Percentiles rank a stretch among this genome's conserved stretches.
These are phyloP conservation scores for Lytechinus variegatus DNA, from an alignment of 35 echinoderm and acorn worm species.

Conservation along the genomic window DNA sequence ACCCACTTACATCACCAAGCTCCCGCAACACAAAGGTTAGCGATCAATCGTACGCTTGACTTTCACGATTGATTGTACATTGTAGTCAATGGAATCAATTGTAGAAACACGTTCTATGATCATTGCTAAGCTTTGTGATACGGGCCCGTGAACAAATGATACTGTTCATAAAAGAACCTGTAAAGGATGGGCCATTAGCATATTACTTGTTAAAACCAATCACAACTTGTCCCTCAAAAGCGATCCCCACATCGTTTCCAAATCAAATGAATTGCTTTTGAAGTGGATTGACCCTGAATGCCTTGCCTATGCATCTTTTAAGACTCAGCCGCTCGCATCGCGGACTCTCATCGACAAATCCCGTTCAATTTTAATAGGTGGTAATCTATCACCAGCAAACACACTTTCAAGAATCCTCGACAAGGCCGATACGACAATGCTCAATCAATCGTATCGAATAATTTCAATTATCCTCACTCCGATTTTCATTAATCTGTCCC, in stretches of 20 bases:
- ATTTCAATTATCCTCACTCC: constrained; percentile 30
- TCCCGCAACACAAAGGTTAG: no score
- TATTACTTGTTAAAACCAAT: constrained; percentile 55
- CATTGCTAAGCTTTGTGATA: no score
- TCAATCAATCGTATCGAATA: constrained; percentile 20
- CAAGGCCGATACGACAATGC: background rate
- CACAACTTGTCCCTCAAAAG: background rate
- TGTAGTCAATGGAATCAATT: no score
- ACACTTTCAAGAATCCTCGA: background rate
- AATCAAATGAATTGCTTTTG: constrained; percentile 34
- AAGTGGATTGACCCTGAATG: background rate
- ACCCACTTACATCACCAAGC: background rate
- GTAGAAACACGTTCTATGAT: no score
- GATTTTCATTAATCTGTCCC: constrained; percentile 16
- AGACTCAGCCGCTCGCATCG: background rate
- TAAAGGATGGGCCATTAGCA: background rate
- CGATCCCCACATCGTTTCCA: background rate
- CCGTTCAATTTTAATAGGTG: constrained; percentile 35
- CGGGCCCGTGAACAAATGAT: background rate
- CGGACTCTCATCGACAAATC: background rate
- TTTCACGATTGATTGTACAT: no score
- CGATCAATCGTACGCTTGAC: no score
- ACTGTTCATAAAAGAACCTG: background rate
- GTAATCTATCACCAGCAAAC: constrained; percentile 22
- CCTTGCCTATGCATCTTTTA: constrained; percentile 6